These are phyloP conservation scores for Mayetiola destructor DNA, from an alignment of 2,888 invertebrate species.

Conservation along the genomic window DNA sequence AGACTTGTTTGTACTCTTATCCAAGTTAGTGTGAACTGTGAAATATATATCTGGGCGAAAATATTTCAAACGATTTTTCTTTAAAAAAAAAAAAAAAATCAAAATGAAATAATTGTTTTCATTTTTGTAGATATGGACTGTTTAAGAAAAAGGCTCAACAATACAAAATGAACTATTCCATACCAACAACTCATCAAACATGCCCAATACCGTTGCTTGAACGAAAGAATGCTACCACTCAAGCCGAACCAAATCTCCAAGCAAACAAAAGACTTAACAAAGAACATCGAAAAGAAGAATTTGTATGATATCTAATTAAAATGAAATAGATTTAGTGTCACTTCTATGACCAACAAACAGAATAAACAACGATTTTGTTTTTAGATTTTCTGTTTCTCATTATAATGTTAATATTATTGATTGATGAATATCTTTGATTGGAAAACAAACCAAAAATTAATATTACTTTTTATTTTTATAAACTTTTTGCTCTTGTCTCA, in stretches of 20 bases:
- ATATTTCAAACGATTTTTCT: background rate
- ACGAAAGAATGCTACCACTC: slow-evolving; percentile 9
- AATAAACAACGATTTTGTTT: too few species aligned
- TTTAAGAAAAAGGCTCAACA: slow-evolving; percentile 38
- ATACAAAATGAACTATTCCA: slow-evolving; percentile 35
- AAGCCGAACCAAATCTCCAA: background rate
- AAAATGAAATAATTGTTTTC: too few species aligned
- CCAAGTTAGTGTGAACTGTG: slow-evolving; percentile 37
- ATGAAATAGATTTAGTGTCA: background rate
- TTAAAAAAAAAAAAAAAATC: too few species aligned
- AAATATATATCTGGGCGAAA: background rate
- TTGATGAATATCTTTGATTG: too few species aligned
- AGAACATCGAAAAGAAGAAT: background rate
- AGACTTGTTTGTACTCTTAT: slow-evolving; percentile 53
- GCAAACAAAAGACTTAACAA: background rate
- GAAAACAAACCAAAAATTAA: too few species aligned
- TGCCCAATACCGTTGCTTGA: slow-evolving; percentile 18
- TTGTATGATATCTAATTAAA: slow-evolving; percentile 1
- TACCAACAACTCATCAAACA: slow-evolving; percentile 25
- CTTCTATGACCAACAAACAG: too few species aligned
- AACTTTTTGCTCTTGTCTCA: too few species aligned
- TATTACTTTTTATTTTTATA: too few species aligned
- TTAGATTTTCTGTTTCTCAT: too few species aligned
- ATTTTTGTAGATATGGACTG: slow-evolving; percentile 37
- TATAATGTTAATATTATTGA: too few species aligned